phyloP scores from a whole-genome alignment of 2,113 vertebrate species.

The Pterocles burchelli region DNA sequence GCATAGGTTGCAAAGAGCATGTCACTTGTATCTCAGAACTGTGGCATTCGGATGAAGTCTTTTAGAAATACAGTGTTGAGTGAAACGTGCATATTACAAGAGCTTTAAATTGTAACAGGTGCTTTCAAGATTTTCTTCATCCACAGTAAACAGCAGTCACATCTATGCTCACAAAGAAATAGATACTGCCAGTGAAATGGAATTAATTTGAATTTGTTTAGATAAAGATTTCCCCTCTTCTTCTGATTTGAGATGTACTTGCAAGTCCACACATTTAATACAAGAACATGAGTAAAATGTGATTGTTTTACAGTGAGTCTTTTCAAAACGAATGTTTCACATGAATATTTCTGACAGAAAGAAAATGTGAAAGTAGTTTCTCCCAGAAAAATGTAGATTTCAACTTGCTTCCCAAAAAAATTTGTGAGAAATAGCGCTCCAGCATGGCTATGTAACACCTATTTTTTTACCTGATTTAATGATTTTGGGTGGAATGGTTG shows the following conservation, averaged over 20 bases:
- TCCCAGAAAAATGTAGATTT: not conserved
- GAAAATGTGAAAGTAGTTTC: not conserved
- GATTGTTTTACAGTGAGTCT: not conserved
- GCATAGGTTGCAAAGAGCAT: not conserved
- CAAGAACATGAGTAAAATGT: not conserved
- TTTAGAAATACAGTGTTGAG: not conserved
- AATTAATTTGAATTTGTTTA: slow-evolving; percentile 2
- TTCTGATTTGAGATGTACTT: not conserved
- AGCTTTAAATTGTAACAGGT: not conserved
- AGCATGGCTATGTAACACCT: not conserved
- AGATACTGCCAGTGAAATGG: not conserved
- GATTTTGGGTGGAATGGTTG: not conserved
- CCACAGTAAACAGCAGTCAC: not conserved
- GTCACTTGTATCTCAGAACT: not conserved
- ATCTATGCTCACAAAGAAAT: not conserved
- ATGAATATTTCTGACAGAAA: slow-evolving; percentile 6
- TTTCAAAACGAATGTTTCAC: not conserved
- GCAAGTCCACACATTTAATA: not conserved
- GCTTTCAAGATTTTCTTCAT: not conserved
- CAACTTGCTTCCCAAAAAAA: not conserved
- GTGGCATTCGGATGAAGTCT: not conserved
- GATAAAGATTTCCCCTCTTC: not conserved
- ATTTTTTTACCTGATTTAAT: not conserved
- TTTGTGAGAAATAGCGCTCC: not conserved
- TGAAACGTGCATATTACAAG: not conserved